phyloP scores from a whole-genome alignment of 2,888 invertebrate species.

The Rambutsinella grinnellia region DNA sequence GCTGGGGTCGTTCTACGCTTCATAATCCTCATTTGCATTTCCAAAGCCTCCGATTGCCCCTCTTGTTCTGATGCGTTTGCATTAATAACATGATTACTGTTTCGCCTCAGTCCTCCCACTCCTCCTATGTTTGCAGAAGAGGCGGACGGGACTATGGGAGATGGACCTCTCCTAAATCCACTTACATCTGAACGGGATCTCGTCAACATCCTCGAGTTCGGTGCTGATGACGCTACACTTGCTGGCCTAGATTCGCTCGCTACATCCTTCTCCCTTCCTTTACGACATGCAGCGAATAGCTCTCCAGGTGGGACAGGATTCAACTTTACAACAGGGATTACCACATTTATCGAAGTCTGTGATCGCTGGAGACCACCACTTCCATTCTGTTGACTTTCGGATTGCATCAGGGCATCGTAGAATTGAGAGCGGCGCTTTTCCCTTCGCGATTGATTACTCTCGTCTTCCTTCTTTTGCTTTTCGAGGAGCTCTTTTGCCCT shows the following conservation, averaged over 20 bases:
- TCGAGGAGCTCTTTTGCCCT: conserved; percentile 47
- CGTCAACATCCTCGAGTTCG: conserved; percentile 21
- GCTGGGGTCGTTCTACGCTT: conserved; percentile 51
- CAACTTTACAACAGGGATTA: conserved; percentile 54
- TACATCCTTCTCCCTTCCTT: conserved; percentile 49
- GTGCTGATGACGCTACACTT: conserved; percentile 14
- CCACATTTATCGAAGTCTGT: conserved; percentile 44
- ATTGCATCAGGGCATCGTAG: conserved; percentile 53
- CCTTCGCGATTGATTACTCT: conserved; percentile 42
- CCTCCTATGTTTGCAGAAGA: conserved; percentile 1
- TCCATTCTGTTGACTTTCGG: conserved; percentile 29
- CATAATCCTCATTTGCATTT: conserved; percentile 54
- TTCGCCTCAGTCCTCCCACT: conserved; percentile 6
- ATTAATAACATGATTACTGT: conserved; percentile 18
- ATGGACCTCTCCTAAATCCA: conserved; percentile 43
- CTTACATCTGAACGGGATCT: conserved; percentile 49
- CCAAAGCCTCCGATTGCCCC: conserved; percentile 30
- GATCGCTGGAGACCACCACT: conserved; percentile 41
- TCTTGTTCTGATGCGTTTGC: neutral
- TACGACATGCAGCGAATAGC: conserved; percentile 55
- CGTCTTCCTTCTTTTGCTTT: conserved; percentile 35
- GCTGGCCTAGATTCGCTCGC: conserved; percentile 34
- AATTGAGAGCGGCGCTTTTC: conserved; percentile 54
- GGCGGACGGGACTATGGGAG: conserved; percentile 1
- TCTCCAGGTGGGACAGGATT: conserved; percentile 56